phyloP scores from a whole-genome alignment of 2,797 vertebrate genomes.

The Psittacula derbiana region DNA sequence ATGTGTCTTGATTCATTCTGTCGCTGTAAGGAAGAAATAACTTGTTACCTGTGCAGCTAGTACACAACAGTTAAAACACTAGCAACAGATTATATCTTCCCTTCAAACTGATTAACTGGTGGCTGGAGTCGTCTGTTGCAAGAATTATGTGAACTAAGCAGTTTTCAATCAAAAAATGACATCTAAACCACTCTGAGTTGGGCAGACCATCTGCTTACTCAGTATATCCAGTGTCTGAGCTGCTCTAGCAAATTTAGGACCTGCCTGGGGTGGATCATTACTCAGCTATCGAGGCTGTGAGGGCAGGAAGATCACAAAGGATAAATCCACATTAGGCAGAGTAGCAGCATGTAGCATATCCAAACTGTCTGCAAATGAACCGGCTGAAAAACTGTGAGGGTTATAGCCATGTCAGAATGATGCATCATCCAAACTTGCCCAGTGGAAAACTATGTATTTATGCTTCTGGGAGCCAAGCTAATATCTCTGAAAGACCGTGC shows the following conservation, averaged over 20 bases:
- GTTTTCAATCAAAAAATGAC: slow-evolving; percentile 18
- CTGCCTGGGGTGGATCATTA: slow-evolving; percentile 17
- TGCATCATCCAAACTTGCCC: not conserved
- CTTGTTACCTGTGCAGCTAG: not conserved
- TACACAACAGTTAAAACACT: not conserved
- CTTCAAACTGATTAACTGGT: not conserved
- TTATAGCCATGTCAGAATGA: not conserved
- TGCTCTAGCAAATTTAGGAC: not conserved
- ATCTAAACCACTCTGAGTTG: not conserved
- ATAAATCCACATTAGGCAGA: slow-evolving; percentile 1
- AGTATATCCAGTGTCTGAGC: not conserved
- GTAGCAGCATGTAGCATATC: not conserved
- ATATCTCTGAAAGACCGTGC: not conserved
- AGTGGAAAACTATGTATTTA: slow-evolving; percentile 8
- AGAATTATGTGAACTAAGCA: not conserved
- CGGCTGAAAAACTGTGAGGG: not conserved
- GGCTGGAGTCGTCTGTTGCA: not conserved
- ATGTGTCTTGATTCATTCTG: fast-evolving
- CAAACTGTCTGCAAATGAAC: not conserved
- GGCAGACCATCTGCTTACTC: not conserved
- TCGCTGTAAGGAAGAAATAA: not conserved
- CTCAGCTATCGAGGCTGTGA: not conserved
- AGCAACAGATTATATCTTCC: not conserved
- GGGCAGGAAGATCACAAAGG: slow-evolving; percentile 1
- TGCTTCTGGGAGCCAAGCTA: not conserved